Conservation (phyloP, 1,140 invertebrate species). For the Drosophila saltans region DNA sequence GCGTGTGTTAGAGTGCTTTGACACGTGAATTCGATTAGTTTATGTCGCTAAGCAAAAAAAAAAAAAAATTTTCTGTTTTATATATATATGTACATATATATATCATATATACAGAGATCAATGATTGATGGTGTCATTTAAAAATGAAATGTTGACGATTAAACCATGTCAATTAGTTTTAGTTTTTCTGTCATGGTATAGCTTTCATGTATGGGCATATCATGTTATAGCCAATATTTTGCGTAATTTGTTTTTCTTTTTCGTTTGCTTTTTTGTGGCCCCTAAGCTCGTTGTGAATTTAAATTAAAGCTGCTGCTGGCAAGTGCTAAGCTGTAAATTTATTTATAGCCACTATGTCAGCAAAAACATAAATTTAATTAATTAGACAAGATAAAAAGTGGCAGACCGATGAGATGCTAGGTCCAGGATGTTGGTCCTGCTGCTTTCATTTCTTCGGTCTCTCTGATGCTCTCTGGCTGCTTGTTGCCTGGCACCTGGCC, state of each 20-base stretch:
- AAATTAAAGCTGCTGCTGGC: constrained; percentile 49
- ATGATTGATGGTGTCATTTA: constrained; percentile 72
- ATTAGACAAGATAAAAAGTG: constrained; percentile 72
- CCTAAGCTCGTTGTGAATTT: constrained; percentile 48
- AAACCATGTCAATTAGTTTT: constrained; percentile 35
- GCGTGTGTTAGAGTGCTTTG: constrained; percentile 43
- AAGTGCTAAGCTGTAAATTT: constrained; percentile 67
- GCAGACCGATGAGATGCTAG: constrained; percentile 16
- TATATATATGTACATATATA: constrained; percentile 17
- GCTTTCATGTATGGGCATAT: constrained; percentile 36
- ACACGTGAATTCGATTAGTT: constrained; percentile 76
- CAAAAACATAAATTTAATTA: constrained; percentile 75
- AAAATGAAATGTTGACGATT: constrained; percentile 79
- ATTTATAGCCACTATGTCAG: constrained; percentile 66
- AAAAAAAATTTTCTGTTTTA: constrained; percentile 29
- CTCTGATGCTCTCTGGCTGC: neutral
- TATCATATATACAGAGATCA: constrained; percentile 3
- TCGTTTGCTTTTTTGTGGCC: constrained; percentile 14
- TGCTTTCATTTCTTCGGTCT: neutral
- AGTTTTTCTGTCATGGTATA: constrained; percentile 14
- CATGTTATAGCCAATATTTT: constrained; percentile 1
- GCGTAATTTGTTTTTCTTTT: constrained; percentile 29
- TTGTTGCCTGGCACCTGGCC: constrained; percentile 15
- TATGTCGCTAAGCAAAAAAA: constrained; percentile 6
- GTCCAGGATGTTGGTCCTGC: constrained; percentile 1